Evolutionary conservation across 1,140 invertebrate species (phyloP), one percentile per base, ranked within the genome.

Genomic region (Dreissena polymorpha): DNA sequence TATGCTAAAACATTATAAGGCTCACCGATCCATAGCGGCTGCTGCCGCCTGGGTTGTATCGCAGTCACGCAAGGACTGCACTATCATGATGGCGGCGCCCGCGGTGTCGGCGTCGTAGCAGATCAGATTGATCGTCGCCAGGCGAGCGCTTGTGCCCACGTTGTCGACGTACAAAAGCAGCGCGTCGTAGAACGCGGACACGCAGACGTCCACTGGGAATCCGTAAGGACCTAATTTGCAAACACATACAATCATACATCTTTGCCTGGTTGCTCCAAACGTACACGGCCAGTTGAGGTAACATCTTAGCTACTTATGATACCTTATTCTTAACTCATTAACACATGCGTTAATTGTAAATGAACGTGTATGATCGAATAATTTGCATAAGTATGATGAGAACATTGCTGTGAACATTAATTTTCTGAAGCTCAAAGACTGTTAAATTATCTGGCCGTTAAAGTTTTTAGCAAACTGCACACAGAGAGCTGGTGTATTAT

Each of bases 161-260:
- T 68, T 57, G 21, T 25, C 25, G 12, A n/a, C 50, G 27, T 75
- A 73, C 60, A 87, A 27, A 10, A 85, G 50, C 0, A 88, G 29
- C 1, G 85, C 85, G 70, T 88, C 85, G 53, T 74, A 83, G 23
- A 88, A 85, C 5, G 87, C 83, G 29, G 83, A 83, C 12, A 86
- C 74, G 83, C 87, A 86, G 12, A 85, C 83, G 70, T 88, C 87
- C 53, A 88, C 63, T 10, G 87, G 87, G 27, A 85, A 83, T 12
- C 85, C 87, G 64, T 81, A 83, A 27, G 64, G 29, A 73, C 87
- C 87, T 88, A 18, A 51, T 25, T 39, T 39, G 39, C 39, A 69
- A n/a, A 79, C 39, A 70, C 21, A 53, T 39, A 39, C 39, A 39
- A n/a, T n/a, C 14, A 60, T 10, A 39, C 18, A 25, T 16, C 21